These are phyloP conservation scores for Oncorhynchus clarkii DNA, from an alignment of 2,113 vertebrate genomes.

Conservation along the genomic window DNA sequence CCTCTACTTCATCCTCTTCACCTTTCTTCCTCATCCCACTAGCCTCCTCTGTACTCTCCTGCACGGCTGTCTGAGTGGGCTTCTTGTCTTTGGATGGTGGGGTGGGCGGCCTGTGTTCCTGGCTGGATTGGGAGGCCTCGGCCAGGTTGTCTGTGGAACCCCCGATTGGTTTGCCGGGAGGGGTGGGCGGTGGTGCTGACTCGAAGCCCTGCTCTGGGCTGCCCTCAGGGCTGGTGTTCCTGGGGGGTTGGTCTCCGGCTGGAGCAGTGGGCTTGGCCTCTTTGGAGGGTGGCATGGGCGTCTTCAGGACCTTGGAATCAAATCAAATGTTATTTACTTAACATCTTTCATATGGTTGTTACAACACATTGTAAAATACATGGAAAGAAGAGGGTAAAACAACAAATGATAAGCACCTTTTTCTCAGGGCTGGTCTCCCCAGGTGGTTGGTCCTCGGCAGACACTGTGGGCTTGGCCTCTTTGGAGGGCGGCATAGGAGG, in stretches of 20 bases:
- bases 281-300: slow-evolving; percentile 58
- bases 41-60: slow-evolving; percentile 15
- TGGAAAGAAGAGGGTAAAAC: not conserved
- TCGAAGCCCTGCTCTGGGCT: slow-evolving; percentile 28
- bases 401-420: not conserved
- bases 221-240: slow-evolving; percentile 28
- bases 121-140: slow-evolving; percentile 24
- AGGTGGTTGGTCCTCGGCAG: slow-evolving; percentile 26
- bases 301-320: slow-evolving; percentile 44
- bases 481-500: slow-evolving; percentile 45
- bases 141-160: slow-evolving; percentile 9
- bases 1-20: slow-evolving; percentile 3
- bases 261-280: slow-evolving; percentile 36
- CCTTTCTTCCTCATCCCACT: slow-evolving; percentile 6
- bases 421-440: slow-evolving; percentile 4
- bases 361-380: not conserved
- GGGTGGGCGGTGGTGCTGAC: slow-evolving; percentile 25
- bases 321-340: not conserved
- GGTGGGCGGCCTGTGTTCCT: slow-evolving; percentile 41
- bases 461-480: slow-evolving; percentile 39
- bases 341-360: not conserved
- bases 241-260: slow-evolving; percentile 25
- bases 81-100: slow-evolving; percentile 67
- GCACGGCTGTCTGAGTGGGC: slow-evolving; percentile 28
- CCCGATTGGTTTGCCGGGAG: slow-evolving; percentile 47